Percentiles rank a stretch among this genome's conserved stretches.
phyloP scores from a whole-genome alignment of 2,888 invertebrate genomes.

The Patella pellucida region DNA sequence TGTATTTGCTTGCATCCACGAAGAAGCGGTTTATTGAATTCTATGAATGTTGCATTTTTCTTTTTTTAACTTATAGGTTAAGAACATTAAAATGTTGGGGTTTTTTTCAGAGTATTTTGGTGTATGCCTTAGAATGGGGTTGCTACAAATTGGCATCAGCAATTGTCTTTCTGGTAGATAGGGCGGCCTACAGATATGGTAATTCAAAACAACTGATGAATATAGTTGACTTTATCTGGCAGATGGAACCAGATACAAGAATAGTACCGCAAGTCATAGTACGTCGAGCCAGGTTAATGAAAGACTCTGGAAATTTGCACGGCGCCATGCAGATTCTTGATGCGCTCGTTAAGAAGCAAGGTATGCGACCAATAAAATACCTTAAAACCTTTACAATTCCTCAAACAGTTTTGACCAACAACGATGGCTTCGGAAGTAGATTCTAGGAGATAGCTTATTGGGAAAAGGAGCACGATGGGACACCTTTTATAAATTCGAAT shows the following conservation, averaged over 20 bases:
- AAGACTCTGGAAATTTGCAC: conserved; percentile 38
- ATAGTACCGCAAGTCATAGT: conserved; percentile 39
- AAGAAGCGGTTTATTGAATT: background rate
- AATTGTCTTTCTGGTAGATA: conserved; percentile 36
- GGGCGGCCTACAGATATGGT: conserved; percentile 38
- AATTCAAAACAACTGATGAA: conserved; percentile 28
- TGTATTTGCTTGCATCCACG: background rate
- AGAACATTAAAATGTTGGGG: conserved; percentile 11
- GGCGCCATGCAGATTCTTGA: conserved; percentile 20
- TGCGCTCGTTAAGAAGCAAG: no score
- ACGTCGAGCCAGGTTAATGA: conserved; percentile 35
- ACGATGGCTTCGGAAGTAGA: no score
- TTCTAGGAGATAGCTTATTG: no score
- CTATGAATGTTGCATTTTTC: background rate
- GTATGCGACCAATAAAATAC: no score
- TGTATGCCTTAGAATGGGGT: conserved; percentile 24
- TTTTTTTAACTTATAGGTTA: background rate
- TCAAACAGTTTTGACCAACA: no score
- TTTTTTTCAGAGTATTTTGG: conserved; percentile 31
- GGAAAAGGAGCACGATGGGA: no score
- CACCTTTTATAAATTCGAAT: no score
- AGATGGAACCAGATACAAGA: conserved; percentile 22
- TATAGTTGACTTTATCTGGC: conserved; percentile 25
- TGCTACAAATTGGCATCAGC: conserved; percentile 29
- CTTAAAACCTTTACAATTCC: no score